Evolutionary conservation across 2,797 vertebrate species (phyloP), one percentile per base, ranked within the genome.

Genomic region (Crenichthys baileyi): DNA sequence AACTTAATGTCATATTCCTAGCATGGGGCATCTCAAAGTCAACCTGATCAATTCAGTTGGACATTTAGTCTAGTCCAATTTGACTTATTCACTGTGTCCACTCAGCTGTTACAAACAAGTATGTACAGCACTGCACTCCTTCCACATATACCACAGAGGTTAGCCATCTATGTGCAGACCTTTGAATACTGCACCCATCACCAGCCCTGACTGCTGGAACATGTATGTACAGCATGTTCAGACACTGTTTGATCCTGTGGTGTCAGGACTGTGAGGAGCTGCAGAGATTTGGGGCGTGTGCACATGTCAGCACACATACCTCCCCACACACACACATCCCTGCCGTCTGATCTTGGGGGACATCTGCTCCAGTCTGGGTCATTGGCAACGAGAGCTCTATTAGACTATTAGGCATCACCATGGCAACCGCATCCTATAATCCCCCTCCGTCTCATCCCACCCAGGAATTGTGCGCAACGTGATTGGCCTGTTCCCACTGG

Each of bases 321-420:
- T 65, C 74, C 74, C 67, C 79, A 85, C 61, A 75, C 50, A 84
- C 63, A 77, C 46, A 24, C 36, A 80, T 63, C 78, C 78, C 74
- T 73, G 26, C 87, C 81, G 80, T 87, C 90, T 92, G 93, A 92
- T 95, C 93, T 92, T 87, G 18, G 83, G 92, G 93, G 94, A 91
- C 92, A 93, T 92, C 91, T 92, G 91, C 79, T 90, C 78, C 79
- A 85, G 92, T 93, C 89, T 83, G 87, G 92, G 93, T 93, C 94
- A 94, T 90, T 94, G 92, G 91, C 90, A 88, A 83, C 46, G 70
- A 88, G 89, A 61, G 73, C 91, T 92, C 78, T 84, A 88, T 88
- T 79, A 78, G 88, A 83, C 92, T 92, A 90, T 83, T 87, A 93
- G 91, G 86, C 89, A 93, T 93, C 85, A 85, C 93, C 90, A 89